A percentile compares a stretch with the other conserved stretches of the same genome.
Evolutionary conservation across 2,888 invertebrate species (phyloP).

Genomic region (Cheilosia scutellata): DNA sequence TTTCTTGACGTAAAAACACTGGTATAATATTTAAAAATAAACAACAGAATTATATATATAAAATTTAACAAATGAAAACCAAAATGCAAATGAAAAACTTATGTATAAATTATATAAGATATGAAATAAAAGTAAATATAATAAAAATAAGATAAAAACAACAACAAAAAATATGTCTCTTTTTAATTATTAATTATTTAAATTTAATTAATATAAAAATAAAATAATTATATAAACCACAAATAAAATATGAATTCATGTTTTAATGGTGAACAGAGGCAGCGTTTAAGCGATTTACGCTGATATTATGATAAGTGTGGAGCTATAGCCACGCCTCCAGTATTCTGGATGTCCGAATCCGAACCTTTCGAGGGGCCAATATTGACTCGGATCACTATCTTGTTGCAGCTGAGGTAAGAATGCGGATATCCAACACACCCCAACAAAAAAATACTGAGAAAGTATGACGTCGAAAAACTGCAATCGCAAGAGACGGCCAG

Average conservation of each 20-base stretch:
- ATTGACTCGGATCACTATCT: no score
- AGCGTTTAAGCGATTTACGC: no score
- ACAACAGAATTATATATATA: constrained; percentile 55
- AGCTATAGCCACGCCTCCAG: no score
- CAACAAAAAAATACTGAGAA: no score
- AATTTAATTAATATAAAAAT: constrained; percentile 62
- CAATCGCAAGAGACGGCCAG: no score
- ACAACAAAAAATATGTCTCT: constrained; percentile 59
- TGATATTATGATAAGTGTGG: no score
- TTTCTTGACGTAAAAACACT: constrained; percentile 52
- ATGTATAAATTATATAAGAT: constrained; percentile 69
- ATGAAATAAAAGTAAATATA: constrained; percentile 62
- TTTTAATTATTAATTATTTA: constrained; percentile 67
- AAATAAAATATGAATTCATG: constrained; percentile 18
- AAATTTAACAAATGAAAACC: constrained; percentile 37
- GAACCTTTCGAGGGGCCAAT: no score
- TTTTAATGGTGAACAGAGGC: background rate
- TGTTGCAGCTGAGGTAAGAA: no score
- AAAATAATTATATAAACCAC: constrained; percentile 53
- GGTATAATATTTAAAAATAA: constrained; percentile 35
- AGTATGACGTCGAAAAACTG: no score
- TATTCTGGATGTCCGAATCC: no score
- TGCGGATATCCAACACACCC: no score
- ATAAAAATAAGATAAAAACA: constrained; percentile 41
- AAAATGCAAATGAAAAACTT: constrained; percentile 25